Conservation (phyloP, 2,113 vertebrate genomes). For the Pygoscelis antarcticus region DNA sequence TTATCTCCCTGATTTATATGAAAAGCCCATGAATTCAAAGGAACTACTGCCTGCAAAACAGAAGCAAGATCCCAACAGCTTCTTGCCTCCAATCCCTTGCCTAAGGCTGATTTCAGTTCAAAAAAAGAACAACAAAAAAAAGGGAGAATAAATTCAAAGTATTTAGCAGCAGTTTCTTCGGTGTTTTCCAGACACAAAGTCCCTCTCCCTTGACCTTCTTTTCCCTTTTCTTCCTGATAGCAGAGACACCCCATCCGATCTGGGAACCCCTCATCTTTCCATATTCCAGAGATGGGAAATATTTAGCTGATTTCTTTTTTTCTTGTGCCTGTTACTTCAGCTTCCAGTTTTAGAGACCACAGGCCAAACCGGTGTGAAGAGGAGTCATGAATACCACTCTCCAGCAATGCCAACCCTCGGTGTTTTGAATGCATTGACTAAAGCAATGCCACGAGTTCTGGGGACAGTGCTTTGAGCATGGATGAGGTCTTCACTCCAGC, state of each 20-base stretch:
- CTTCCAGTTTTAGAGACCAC: neutral
- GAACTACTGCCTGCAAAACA: neutral
- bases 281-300: neutral
- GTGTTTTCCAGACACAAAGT: neutral
- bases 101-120: neutral
- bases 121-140: neutral
- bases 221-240: neutral
- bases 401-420: neutral
- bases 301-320: neutral
- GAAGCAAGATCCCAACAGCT: neutral
- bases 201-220: neutral
- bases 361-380: neutral
- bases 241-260: neutral
- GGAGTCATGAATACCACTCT: neutral
- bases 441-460: neutral
- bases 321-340: neutral
- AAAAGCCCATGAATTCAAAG: neutral
- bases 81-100: neutral
- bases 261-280: neutral
- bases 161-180: neutral
- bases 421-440: neutral
- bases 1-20: neutral
- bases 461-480: neutral
- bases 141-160: neutral
- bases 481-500: neutral